Evolutionary conservation across 2,888 invertebrate species (phyloP).

Genomic region (Noctua janthe): DNA sequence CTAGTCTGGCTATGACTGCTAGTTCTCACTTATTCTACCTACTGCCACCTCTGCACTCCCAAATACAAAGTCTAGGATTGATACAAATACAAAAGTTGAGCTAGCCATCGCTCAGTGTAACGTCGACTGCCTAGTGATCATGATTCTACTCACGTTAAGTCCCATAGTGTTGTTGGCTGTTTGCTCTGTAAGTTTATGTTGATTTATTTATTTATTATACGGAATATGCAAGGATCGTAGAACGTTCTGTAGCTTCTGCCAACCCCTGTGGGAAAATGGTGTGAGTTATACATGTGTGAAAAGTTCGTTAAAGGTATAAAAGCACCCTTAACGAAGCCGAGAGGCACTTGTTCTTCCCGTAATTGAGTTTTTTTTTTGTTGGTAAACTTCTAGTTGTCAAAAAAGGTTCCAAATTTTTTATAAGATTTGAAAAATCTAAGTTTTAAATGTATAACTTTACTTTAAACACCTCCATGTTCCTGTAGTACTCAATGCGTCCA

Average conservation of each 20-base stretch:
- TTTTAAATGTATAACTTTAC: not conserved
- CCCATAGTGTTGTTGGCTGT: conserved; percentile 8
- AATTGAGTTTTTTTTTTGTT: not conserved
- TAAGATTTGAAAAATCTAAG: not conserved
- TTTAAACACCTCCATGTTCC: not conserved
- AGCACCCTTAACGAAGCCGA: not conserved
- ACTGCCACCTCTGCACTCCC: conserved; percentile 20
- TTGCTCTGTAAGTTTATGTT: conserved; percentile 28
- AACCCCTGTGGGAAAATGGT: not conserved
- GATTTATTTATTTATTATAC: not conserved
- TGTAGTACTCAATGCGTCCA: not conserved
- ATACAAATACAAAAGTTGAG: conserved; percentile 32
- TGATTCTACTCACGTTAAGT: conserved; percentile 15
- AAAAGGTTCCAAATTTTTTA: not conserved
- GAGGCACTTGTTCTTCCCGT: not conserved
- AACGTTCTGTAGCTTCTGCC: not conserved
- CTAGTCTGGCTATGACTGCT: too few relatives aligned
- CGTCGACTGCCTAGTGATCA: conserved; percentile 1
- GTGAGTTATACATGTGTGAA: not conserved
- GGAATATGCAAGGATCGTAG: not conserved
- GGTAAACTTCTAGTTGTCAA: not conserved
- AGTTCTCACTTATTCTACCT: conserved; percentile 8
- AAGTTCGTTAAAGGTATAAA: not conserved
- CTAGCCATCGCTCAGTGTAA: conserved; percentile 18
- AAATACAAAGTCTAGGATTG: not conserved